Base-by-base conservation (phyloP, 2,113 vertebrate species). In the Osmerus eperlanus region DNA sequence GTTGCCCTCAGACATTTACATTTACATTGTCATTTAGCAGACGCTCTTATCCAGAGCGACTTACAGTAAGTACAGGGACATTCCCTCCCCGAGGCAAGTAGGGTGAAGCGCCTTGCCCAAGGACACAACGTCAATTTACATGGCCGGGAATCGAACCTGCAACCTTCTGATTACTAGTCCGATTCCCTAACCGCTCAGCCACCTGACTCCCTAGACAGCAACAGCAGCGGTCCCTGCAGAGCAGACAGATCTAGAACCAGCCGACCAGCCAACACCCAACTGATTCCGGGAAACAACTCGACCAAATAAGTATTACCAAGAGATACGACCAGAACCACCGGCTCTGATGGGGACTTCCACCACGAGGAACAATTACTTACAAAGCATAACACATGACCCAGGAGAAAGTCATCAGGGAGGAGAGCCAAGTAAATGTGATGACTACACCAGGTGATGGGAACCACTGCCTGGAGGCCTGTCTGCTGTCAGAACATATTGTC, bases 181-280 rank as follows among this genome's bases (percentile, higher is more conserved):
- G 21, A 21, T 21, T 21, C 21, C 21, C 21, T 21, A 21, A 21
- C 21, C 21, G 21, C 21, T 21, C 21, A 21, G 21, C 21, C 21
- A 21, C 21, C 21, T 21, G 21, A 21, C 21, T 21, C 21, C 21
- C 21, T 21, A 73, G 80, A 85, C 85, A 87, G 87, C 87, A 88
- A 88, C 88, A 85, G 84, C 86, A 82, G 76, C 53, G 59, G 78
- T 78, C 78, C 83, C 82, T 81, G 84, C 58, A 60, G 76, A 87
- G 87, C 79, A 36, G 7, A 81, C 1, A 68, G 79, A 73, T 81
- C 82, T 81, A 88, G 83, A 85, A 86, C 85, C 78, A 87, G 84
- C 82, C 84, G 54, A 69, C 84, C 59, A 87, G 80, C 80, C 75
- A 70, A 65, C 70, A 79, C 72, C 71, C 70, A 83, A 29, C 59